phyloP scores from a whole-genome alignment of 2,888 invertebrate genomes.

The Nymphalis c-album region DNA sequence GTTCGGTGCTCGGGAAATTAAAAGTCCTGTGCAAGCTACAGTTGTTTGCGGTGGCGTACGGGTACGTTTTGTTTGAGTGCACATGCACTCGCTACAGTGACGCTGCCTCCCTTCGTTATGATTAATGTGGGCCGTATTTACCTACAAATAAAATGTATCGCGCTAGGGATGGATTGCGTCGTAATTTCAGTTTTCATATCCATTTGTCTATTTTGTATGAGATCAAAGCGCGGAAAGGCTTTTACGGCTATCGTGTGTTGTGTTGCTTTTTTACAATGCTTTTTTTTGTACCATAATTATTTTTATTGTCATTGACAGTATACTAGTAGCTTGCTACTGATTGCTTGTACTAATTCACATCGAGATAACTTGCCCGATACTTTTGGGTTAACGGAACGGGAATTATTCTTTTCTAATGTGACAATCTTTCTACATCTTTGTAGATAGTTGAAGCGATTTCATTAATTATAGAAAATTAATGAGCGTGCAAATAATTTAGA shows the following conservation, averaged over 20 bases:
- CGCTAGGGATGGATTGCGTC: slow-evolving; percentile 50
- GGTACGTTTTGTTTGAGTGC: slow-evolving; percentile 45
- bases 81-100: slow-evolving; percentile 59
- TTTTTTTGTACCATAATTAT: slow-evolving; percentile 20
- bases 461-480: slow-evolving; percentile 18
- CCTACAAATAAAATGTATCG: slow-evolving; percentile 44
- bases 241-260: slow-evolving; percentile 39
- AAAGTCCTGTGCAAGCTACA: slow-evolving; percentile 62
- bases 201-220: slow-evolving; percentile 59
- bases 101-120: slow-evolving; percentile 58
- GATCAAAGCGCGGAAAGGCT: slow-evolving; percentile 56
- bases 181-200: slow-evolving; percentile 64
- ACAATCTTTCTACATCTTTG: not conserved
- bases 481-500: slow-evolving; percentile 35
- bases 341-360: too few species aligned
- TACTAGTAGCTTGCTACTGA: too few species aligned
- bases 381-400: not conserved
- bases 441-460: not conserved
- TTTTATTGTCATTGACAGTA: slow-evolving; percentile 9
- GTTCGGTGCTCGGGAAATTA: slow-evolving; percentile 64
- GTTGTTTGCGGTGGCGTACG: slow-evolving; percentile 61
- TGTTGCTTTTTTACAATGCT: slow-evolving; percentile 32
- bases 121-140: slow-evolving; percentile 66
- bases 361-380: too few species aligned
- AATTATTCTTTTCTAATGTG: not conserved